Evolutionary conservation across 2,113 vertebrate genomes (phyloP), one percentile per base, ranked within the genome.

Genomic region (Cariama cristata): DNA sequence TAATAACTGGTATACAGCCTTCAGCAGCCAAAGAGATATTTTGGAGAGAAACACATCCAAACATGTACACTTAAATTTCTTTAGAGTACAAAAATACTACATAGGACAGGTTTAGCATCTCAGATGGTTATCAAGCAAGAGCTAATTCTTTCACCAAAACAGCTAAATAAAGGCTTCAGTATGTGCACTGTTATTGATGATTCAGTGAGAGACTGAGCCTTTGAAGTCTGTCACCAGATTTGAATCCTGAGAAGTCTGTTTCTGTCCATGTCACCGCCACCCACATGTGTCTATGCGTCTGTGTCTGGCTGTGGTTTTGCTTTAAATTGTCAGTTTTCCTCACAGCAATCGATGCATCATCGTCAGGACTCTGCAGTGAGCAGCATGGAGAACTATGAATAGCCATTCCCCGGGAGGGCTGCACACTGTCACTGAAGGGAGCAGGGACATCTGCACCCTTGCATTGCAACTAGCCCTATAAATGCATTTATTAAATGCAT

Each of bases 261-360:
- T 96, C 86, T 91, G 89, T 94, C 97, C 89, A 59, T 90, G 91
- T 85, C 83, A 79, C 86, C 0, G 6, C 95, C 93, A 96, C 97
- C 96, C 94, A 95, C 92, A 56, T 77, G 44, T 85, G 93, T 91
- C 84, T 97, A 87, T 87, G 73, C 0, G 21, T 93, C 95, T 93
- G 79, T 73, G 50, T 84, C 30, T 90, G 86, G n/a, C 90, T 96
- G 93, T 95, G 94, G 89, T 94, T 97, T 97, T 76, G 28, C 80
- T 96, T 87, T 94, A 96, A 96, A 97, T 93, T 96, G 94, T 85
- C 77, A 58, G 77, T 81, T 97, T 97, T 95, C 93, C 84, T 96
- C 91, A 47, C 2, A 8, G 74, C 69, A 93, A 96, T 82, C 91
- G 87, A 93, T 89, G 94, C 30, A 72, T 82, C 89, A 58, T 93